phyloP scores from a whole-genome alignment of 2,113 vertebrate genomes.

The Pygoscelis adeliae region DNA sequence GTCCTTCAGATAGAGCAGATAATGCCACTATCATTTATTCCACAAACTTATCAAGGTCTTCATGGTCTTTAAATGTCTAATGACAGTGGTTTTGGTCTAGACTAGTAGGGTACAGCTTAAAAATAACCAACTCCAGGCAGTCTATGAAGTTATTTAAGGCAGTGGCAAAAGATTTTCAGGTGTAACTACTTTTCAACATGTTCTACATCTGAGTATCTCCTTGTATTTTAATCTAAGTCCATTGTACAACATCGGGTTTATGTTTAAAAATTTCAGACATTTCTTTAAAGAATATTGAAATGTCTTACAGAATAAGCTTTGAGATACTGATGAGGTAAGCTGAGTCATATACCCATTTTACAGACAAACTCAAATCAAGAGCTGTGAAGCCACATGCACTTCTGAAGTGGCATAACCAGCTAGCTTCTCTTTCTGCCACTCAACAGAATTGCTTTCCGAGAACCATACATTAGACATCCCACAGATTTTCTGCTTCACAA shows the following conservation, averaged over 20 bases:
- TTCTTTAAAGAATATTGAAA: neutral
- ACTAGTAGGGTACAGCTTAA: neutral
- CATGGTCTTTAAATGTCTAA: neutral
- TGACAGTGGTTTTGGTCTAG: neutral
- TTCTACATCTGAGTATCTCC: neutral
- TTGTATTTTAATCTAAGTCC: neutral
- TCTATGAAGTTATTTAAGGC: neutral
- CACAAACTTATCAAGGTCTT: neutral
- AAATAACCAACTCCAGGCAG: neutral
- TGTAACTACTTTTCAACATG: neutral
- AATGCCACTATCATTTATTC: neutral
- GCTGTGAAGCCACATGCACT: neutral
- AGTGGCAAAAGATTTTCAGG: neutral
- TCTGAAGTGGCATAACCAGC: accelerated
- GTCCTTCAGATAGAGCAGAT: neutral
- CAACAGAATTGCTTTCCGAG: neutral
- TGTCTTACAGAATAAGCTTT: neutral
- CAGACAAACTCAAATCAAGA: neutral
- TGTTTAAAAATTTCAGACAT: neutral
- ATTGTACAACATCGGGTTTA: accelerated
- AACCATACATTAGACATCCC: neutral
- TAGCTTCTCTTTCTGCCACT: neutral
- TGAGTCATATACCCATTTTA: neutral
- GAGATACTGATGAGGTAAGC: neutral
- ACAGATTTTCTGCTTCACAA: neutral